These are phyloP conservation scores for Cephalopterus ornatus DNA, from an alignment of 2,113 vertebrate genomes.

Conservation along the genomic window DNA sequence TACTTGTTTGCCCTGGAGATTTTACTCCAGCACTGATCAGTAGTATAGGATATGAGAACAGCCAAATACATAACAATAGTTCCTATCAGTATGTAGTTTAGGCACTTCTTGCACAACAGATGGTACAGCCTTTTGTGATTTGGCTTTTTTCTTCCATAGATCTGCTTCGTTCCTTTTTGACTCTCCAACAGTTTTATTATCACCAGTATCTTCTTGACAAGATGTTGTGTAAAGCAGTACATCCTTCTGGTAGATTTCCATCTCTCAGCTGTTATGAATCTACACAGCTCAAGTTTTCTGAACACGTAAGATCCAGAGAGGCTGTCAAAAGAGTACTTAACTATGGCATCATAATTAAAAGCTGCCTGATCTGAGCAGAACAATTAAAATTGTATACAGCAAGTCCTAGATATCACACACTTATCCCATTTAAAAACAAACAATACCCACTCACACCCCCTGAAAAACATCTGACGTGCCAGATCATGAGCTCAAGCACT, in stretches of 20 bases:
- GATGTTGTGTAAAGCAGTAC: neutral
- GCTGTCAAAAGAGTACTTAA: neutral
- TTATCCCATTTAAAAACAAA: neutral
- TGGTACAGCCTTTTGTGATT: neutral
- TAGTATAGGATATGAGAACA: neutral
- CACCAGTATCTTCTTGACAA: neutral
- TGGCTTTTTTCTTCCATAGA: neutral
- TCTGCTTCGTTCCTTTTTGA: neutral
- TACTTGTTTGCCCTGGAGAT: neutral
- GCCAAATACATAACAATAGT: neutral
- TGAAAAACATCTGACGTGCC: neutral
- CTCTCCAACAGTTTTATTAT: neutral
- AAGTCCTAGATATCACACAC: neutral
- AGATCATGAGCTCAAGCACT: neutral
- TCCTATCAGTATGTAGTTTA: neutral
- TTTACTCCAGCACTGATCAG: neutral
- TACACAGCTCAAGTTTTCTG: neutral
- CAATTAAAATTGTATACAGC: neutral
- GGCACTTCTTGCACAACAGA: neutral
- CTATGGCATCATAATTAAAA: neutral
- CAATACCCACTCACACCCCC: rapidly evolving
- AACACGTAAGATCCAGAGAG: neutral
- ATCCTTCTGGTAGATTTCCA: neutral
- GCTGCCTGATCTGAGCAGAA: neutral
- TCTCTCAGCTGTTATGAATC: neutral